Conservation (phyloP, 2,888 invertebrate genomes). For the Eueremaeus valkanovi region DNA sequence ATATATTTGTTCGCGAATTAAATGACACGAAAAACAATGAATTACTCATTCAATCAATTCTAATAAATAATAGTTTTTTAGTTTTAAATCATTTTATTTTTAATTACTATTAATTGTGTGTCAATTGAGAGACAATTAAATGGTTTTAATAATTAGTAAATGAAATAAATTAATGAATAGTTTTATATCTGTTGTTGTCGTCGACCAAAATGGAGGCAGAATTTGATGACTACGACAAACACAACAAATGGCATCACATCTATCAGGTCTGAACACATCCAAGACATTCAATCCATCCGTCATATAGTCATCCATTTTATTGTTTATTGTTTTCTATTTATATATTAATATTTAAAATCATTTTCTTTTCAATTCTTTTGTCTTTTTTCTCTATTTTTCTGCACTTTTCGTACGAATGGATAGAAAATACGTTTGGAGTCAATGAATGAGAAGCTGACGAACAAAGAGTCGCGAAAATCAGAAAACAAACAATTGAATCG, state of each 20-base stretch:
- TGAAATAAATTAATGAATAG: background rate
- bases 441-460: slow-evolving; percentile 57
- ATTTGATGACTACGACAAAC: slow-evolving; percentile 66
- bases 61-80: background rate
- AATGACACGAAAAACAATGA: slow-evolving; percentile 1
- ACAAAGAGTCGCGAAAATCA: slow-evolving; percentile 67
- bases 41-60: background rate
- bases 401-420: slow-evolving; percentile 50
- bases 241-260: slow-evolving; percentile 65
- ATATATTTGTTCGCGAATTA: background rate
- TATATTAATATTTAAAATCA: too few relatives aligned
- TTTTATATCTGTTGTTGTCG: background rate
- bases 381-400: too few relatives aligned
- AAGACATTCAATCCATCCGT: background rate
- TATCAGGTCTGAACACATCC: slow-evolving; percentile 62
- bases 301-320: background rate
- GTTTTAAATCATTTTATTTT: background rate
- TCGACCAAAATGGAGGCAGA: slow-evolving; percentile 61
- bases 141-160: background rate
- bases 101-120: background rate
- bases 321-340: too few relatives aligned
- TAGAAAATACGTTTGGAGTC: slow-evolving; percentile 72
- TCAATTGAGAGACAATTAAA: background rate
- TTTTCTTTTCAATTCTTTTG: background rate
- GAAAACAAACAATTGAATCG: slow-evolving; percentile 79